Base-by-base conservation (phyloP, 2,113 vertebrate species). In the Taxidea taxus region DNA sequence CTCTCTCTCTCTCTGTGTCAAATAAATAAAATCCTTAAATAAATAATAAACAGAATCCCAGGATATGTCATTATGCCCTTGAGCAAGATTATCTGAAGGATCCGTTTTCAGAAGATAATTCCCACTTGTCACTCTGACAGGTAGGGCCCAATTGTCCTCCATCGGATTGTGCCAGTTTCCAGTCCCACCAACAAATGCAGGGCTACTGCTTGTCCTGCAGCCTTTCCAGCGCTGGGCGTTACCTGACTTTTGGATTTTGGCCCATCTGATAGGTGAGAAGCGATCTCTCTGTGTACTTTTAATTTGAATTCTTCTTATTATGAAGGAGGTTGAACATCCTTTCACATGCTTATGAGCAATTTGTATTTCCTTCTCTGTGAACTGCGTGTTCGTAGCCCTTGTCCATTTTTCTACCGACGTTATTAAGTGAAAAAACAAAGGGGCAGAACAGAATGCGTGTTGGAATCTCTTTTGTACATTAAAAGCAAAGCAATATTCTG, bases 201-300 rank as follows among this genome's bases (percentile, higher is more conserved):
- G 12, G 60, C 13, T 6, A 54, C 47, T 16, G 16, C 39, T 14
- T 13, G 3, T 31, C 56, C 23, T 1, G 23, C 64, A 49, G 88
- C 23, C 70, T 78, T 9, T n/a, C 54, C 68, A 9, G 14, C 60
- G 27, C 12, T 0, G 20, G 27, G 44, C 16, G 81, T 47, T 56
- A 60, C 14, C 70, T 68, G 82, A 23, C 31, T 60, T 47, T 16
- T 15, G 91, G 93, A 5, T 16, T 44, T 78, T 6, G 23, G 74
- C 91, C 91, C n/a, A 87, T 94, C 91, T 92, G 95, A 94, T 77
- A 83, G 60, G 86, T 44, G 39, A 83, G 87, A 87, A 77, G 23
- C 1, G 31, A 42, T 56, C 58, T 60, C 80, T 82, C 64, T 31
- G 29, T 62, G 68, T 42, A 68, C 83, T 75, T 96, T 82, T 66